phyloP scores from a whole-genome alignment of 1,140 invertebrate species.

The Aculops lycopersici region DNA sequence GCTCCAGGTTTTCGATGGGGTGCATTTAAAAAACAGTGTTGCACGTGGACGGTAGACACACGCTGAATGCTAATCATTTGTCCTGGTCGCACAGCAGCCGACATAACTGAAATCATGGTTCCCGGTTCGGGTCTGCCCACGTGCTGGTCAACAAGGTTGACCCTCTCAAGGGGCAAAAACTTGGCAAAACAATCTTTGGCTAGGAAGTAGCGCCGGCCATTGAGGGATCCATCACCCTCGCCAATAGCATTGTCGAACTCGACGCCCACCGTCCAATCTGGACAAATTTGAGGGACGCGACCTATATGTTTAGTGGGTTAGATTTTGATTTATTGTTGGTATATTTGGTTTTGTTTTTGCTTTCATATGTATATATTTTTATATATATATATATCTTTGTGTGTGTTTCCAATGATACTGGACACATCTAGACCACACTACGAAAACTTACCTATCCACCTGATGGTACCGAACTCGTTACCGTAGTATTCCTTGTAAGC shows the following conservation, averaged over 20 bases:
- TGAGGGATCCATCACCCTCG: slow-evolving; percentile 31
- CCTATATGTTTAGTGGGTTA: slow-evolving; percentile 11
- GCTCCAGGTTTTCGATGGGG: slow-evolving; percentile 6
- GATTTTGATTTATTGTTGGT: background rate
- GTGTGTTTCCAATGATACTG: too few species aligned
- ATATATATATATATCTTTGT: too few species aligned
- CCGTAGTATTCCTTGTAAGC: slow-evolving; percentile 22
- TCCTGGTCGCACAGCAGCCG: slow-evolving; percentile 8
- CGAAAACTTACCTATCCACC: slow-evolving; percentile 19
- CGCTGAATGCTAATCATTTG: slow-evolving; percentile 10
- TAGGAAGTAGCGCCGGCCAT: slow-evolving; percentile 30
- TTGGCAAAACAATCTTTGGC: slow-evolving; percentile 27
- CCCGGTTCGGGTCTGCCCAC: slow-evolving; percentile 8
- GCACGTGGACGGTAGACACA: slow-evolving; percentile 4
- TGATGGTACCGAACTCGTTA: slow-evolving; percentile 19
- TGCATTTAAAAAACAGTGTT: slow-evolving; percentile 9
- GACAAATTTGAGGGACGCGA: slow-evolving; percentile 17
- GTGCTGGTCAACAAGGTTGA: slow-evolving; percentile 19
- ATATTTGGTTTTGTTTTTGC: too few species aligned
- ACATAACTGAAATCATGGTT: slow-evolving; percentile 9
- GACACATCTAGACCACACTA: background rate
- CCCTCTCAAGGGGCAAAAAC: slow-evolving; percentile 20
- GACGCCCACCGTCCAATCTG: slow-evolving; percentile 21
- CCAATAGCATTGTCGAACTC: slow-evolving; percentile 19
- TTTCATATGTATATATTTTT: too few species aligned